Evolutionary conservation across 2,113 vertebrate species (phyloP).

Genomic region (Cichladusa arquata): DNA sequence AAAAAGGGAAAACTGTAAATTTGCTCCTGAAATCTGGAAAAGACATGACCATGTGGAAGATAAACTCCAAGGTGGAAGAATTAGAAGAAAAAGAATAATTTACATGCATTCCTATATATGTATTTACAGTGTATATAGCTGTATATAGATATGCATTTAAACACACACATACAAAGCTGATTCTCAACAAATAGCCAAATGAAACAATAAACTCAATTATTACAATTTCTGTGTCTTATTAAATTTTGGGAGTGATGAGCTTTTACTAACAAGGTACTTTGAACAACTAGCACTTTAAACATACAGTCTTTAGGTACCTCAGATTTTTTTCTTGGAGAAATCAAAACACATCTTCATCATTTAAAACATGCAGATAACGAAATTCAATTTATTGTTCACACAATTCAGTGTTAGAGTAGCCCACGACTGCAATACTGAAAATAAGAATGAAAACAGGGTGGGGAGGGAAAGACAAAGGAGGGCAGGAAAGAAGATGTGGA

Average conservation of each 20-base stretch:
- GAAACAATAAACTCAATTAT: not conserved
- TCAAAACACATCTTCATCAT: conserved; percentile 7
- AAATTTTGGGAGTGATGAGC: not conserved
- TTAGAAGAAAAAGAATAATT: not conserved
- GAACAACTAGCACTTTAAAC: not conserved
- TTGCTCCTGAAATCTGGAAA: not conserved
- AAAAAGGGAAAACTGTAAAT: not conserved
- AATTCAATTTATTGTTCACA: conserved; percentile 18
- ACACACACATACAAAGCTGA: not conserved
- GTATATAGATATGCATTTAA: not conserved
- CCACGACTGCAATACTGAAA: not conserved
- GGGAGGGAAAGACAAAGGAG: not conserved
- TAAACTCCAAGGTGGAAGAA: not conserved
- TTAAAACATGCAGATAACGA: not conserved
- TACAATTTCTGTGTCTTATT: not conserved
- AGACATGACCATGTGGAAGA: not conserved
- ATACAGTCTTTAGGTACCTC: not conserved
- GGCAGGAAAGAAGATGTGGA: not conserved
- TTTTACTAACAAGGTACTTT: not conserved
- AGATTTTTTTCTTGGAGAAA: not conserved
- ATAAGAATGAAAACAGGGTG: not conserved
- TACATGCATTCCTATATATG: not conserved
- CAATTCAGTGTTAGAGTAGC: conserved; percentile 3
- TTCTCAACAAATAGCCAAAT: not conserved
- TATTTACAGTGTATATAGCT: not conserved